Evolutionary conservation across 2,888 invertebrate genomes (phyloP), one percentile per base, ranked within the genome.

Genomic region (Andrena praecox): DNA sequence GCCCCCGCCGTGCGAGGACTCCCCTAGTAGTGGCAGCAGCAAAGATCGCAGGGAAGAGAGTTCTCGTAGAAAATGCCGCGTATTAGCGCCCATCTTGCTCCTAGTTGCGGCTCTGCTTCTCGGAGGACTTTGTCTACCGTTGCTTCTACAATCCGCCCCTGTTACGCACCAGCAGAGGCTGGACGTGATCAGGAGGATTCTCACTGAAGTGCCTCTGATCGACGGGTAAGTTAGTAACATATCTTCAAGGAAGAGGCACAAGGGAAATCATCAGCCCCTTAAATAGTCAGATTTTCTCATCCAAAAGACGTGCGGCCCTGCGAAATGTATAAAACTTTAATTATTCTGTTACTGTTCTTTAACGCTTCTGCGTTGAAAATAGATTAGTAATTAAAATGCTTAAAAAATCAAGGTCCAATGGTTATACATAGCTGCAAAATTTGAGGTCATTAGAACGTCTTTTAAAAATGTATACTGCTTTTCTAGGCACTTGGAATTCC

Each of bases 131-230:
- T 93, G 95, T 93, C 89, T 94, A 79, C 94, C 94, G 63, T 88
- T 94, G 86, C 91, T 94, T 78, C 90, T 94, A 70, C 92, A 93
- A 91, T 91, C 93, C 89, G 91, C 93, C 90, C 91, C 95, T 93
- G 93, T 92, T 82, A 93, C 93, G 76, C 95, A 96, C 75, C 95
- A 96, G 93, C 96, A 96, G 93, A 95, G 96, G 83, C 95, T 97
- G 87, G 95, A 96, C 87, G 95, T 95, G 86, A 95, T 96, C 90
- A 95, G 95, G 87, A 95, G 96, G 89, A 95, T 96, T 93, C 95
- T 96, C 89, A 95, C 96, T 88, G 96, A 96, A 93, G 95, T 96
- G 74, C 97, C 97, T 73, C 95, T 97, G 86, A 96, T 97, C 89
- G 97, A 97, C 93, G 97, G 97, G 87, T 97, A 97, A 94, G 96